Conservation (phyloP, 2,113 vertebrate species). For the Halichoeres trimaculatus region DNA sequence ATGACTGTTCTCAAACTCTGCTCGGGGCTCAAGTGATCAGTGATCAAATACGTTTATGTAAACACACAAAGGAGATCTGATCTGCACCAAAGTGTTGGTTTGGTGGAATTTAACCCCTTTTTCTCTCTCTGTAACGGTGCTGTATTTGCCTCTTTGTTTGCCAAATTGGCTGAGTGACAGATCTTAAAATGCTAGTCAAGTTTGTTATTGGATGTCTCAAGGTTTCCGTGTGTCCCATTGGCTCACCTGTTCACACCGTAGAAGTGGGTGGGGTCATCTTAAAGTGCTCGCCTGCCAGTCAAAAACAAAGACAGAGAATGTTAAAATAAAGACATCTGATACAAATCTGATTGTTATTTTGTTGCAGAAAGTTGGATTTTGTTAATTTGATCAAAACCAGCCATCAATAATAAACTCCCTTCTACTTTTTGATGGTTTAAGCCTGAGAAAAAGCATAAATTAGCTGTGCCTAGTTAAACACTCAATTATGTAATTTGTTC, state of each 20-base stretch:
- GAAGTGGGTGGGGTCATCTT: conserved; percentile 43
- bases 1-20: conserved; percentile 13
- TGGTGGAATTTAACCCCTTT: conserved; percentile 28
- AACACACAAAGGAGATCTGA: background rate
- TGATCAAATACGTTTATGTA: conserved; percentile 11
- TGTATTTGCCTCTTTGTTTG: conserved; percentile 15
- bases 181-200: conserved; percentile 21
- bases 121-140: conserved; percentile 19
- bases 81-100: conserved; percentile 1
- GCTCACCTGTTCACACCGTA: conserved; percentile 62
- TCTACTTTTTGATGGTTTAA: conserved; percentile 6
- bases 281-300: conserved; percentile 31
- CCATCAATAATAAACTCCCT: background rate
- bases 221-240: conserved; percentile 48
- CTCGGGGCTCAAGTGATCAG: background rate
- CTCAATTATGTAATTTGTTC: conserved; percentile 59
- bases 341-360: background rate
- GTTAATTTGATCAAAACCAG: conserved; percentile 19
- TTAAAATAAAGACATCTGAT: conserved; percentile 26
- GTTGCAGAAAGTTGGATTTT: background rate
- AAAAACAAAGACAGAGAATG: conserved; percentile 46
- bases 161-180: conserved; percentile 38
- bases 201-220: conserved; percentile 35
- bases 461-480: conserved; percentile 45
- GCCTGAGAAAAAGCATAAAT: conserved; percentile 23